A percentile compares a stretch with the other conserved stretches of the same genome.
Conservation (phyloP, 2,888 invertebrate genomes). For the Ormyrus nitidulus region DNA sequence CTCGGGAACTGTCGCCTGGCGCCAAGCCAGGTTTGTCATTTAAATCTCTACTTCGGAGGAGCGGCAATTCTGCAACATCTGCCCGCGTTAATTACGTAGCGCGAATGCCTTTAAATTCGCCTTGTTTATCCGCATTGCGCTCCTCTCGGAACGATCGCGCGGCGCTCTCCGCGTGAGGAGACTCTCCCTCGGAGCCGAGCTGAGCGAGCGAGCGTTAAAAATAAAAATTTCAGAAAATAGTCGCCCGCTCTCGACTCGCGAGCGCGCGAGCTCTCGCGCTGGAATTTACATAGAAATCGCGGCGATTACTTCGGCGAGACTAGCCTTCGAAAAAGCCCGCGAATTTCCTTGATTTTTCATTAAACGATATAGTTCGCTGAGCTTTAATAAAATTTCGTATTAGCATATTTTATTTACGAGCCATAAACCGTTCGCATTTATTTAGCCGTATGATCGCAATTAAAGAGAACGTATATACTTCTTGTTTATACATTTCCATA, state of each 20-base stretch:
- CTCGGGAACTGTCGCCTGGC: slow-evolving; percentile 32
- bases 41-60: slow-evolving; percentile 35
- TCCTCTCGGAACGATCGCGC: too few relatives aligned
- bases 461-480: background rate
- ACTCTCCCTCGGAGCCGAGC: too few relatives aligned
- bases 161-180: too few relatives aligned
- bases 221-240: too few relatives aligned
- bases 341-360: too few relatives aligned
- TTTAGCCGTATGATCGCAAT: background rate
- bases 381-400: slow-evolving; percentile 18
- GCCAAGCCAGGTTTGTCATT: slow-evolving; percentile 17
- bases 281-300: too few relatives aligned
- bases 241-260: too few relatives aligned
- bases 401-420: slow-evolving; percentile 30
- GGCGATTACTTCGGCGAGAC: too few relatives aligned
- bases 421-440: slow-evolving; percentile 30
- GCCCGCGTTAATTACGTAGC: slow-evolving; percentile 7
- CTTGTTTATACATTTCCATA: background rate
- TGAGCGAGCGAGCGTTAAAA: too few relatives aligned
- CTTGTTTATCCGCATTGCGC: slow-evolving; percentile 11
- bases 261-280: too few relatives aligned
- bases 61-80: slow-evolving; percentile 22
- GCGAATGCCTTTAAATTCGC: slow-evolving; percentile 33
- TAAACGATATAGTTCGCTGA: too few relatives aligned
- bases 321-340: too few relatives aligned